Evolutionary conservation across 2,888 invertebrate genomes (phyloP).

Genomic region (Lasioglossum zephyrum): DNA sequence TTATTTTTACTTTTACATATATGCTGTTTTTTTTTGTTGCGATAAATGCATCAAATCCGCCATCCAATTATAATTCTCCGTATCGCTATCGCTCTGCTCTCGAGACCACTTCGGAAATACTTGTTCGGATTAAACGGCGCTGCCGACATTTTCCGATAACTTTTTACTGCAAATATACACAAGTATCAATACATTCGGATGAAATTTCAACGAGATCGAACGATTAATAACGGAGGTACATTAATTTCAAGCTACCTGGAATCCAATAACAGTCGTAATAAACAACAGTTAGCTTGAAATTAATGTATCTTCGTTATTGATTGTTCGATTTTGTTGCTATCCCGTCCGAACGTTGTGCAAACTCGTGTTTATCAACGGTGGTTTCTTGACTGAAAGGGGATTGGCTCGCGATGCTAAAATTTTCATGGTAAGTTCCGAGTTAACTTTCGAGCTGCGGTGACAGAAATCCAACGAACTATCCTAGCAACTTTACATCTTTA

Average conservation of each 20-base stretch:
- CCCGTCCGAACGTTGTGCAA: not conserved
- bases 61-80: not conserved
- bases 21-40: not conserved
- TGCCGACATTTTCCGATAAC: not conserved
- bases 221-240: slow-evolving; percentile 2
- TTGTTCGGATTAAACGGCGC: not conserved
- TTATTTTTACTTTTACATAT: not conserved
- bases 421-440: slow-evolving; percentile 47
- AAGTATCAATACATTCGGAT: not conserved
- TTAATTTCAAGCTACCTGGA: not conserved
- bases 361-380: not conserved
- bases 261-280: not conserved
- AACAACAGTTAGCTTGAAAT: not conserved
- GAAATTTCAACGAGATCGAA: slow-evolving; percentile 2
- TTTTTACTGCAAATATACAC: not conserved
- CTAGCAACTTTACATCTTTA: slow-evolving; percentile 32
- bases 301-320: slow-evolving; percentile 1
- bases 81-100: not conserved
- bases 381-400: not conserved
- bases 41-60: not conserved
- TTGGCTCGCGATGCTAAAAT: slow-evolving; percentile 31
- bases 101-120: not conserved
- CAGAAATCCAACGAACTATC: slow-evolving; percentile 29
- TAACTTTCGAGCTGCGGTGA: slow-evolving; percentile 50
- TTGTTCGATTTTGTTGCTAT: not conserved